phyloP scores from a whole-genome alignment of 2,113 vertebrate genomes.

The Dromaius novaehollandiae region DNA sequence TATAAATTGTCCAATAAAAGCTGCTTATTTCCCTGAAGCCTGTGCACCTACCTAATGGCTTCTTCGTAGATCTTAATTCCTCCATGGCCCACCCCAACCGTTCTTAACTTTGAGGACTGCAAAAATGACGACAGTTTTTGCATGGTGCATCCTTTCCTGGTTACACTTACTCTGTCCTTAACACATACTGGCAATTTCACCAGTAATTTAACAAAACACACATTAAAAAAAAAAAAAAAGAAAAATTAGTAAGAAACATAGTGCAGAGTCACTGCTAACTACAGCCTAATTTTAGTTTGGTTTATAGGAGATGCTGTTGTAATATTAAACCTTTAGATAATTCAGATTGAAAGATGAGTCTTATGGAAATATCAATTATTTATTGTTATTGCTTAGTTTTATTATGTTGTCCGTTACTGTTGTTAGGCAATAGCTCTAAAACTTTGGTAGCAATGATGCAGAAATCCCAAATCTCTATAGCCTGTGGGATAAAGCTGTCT shows the following conservation, averaged over 20 bases:
- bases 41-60: background rate
- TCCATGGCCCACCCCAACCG: background rate
- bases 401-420: background rate
- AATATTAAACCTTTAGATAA: background rate
- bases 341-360: background rate
- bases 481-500: rapidly evolving
- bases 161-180: rapidly evolving
- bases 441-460: background rate
- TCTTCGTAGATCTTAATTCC: too few species aligned
- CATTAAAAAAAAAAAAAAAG: background rate
- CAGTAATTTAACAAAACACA: rapidly evolving
- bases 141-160: rapidly evolving
- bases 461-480: background rate
- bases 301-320: background rate
- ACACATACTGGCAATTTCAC: too few species aligned
- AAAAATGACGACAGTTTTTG: rapidly evolving
- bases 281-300: background rate
- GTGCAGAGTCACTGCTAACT: background rate
- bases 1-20: background rate
- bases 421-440: background rate
- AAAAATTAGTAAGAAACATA: background rate
- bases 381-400: background rate
- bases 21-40: background rate
- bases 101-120: rapidly evolving
- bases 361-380: background rate